Evolutionary conservation across 2,113 vertebrate species (phyloP).

Genomic region (Anarrhichthys ocellatus): DNA sequence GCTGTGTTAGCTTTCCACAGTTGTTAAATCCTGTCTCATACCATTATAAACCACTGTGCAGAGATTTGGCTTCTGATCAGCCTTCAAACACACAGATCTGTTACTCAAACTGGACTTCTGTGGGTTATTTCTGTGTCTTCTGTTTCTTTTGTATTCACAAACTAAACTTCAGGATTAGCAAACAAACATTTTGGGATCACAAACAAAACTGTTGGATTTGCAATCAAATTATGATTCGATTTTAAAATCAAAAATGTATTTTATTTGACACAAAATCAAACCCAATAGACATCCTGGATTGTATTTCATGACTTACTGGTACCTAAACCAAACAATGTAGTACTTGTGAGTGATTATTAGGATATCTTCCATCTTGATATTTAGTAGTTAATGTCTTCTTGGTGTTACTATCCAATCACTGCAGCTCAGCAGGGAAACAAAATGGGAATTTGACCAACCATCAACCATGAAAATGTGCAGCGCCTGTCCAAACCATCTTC

Average conservation of each 20-base stretch:
- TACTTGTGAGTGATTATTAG: not conserved
- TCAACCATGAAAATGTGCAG: conserved; percentile 27
- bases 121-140: too few species aligned
- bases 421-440: not conserved
- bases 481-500: conserved; percentile 32
- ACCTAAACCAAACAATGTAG: too few species aligned
- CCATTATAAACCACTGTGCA: not conserved
- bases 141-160: too few species aligned
- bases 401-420: not conserved
- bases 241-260: too few species aligned
- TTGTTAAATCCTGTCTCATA: not conserved
- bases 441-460: conserved; percentile 2
- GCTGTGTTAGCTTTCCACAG: not conserved
- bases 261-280: too few species aligned
- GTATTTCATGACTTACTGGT: not conserved
- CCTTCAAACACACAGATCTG: not conserved
- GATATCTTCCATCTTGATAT: not conserved
- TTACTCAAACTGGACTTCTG: not conserved
- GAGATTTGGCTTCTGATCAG: not conserved
- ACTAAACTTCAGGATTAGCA: too few species aligned
- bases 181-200: too few species aligned
- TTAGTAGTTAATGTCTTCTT: too few species aligned
- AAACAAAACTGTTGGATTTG: too few species aligned
- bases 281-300: not conserved
- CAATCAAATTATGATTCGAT: too few species aligned